Percentiles rank a stretch among this genome's conserved stretches.
These are phyloP conservation scores for Ardeotis arabs DNA, from an alignment of 2,113 vertebrate genomes.

Conservation along the genomic window DNA sequence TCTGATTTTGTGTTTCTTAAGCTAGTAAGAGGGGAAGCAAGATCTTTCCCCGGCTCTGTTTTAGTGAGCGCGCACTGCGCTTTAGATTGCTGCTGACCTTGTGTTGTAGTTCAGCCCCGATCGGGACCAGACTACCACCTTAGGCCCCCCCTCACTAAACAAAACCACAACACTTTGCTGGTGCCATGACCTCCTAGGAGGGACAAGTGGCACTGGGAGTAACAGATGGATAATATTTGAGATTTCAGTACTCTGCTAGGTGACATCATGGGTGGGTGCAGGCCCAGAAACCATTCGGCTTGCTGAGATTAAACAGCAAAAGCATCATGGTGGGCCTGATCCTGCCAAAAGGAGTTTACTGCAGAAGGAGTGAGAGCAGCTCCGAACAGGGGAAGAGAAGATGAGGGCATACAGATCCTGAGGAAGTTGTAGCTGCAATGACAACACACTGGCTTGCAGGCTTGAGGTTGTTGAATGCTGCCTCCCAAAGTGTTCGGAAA, in stretches of 20 bases:
- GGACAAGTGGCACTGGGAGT: neutral
- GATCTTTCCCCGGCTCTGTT: neutral
- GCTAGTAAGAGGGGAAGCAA: neutral
- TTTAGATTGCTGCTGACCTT: neutral
- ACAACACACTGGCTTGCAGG: rapidly evolving
- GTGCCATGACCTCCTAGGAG: neutral
- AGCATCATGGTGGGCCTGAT: neutral
- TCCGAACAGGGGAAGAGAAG: neutral
- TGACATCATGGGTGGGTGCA: neutral
- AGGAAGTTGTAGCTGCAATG: neutral
- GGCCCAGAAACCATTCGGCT: neutral
- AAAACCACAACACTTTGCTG: neutral
- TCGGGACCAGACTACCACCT: too few relatives aligned
- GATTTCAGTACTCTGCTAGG: neutral
- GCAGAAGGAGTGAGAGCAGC: neutral
- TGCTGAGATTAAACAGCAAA: neutral
- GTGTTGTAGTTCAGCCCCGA: neutral
- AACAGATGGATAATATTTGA: neutral
- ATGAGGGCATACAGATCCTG: neutral
- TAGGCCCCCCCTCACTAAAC: too few relatives aligned
- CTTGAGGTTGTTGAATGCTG: neutral
- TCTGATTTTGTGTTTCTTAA: neutral
- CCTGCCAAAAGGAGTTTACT: neutral
- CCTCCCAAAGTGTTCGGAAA: neutral
- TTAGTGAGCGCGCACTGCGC: neutral